These are phyloP conservation scores for Nematostella vectensis DNA, from an alignment of 92 coral and sea anemone genomes.

Conservation along the genomic window DNA sequence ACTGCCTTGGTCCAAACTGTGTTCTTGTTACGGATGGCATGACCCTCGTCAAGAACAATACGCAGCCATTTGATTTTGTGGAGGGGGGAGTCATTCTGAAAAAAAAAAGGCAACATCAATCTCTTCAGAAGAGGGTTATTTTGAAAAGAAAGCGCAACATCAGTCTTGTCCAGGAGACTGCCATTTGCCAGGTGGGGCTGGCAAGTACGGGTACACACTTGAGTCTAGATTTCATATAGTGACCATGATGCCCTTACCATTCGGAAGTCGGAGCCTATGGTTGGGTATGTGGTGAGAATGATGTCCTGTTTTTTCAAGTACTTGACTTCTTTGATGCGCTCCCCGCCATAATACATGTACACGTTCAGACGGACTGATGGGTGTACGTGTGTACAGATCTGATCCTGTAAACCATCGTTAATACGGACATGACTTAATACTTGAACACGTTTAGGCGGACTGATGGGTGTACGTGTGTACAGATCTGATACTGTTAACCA, in stretches of 20 bases:
- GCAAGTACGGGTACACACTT: too few relatives aligned
- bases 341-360: conserved; percentile 74
- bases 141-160: too few relatives aligned
- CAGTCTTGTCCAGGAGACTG: too few relatives aligned
- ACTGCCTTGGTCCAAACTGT: conserved; percentile 52
- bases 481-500: conserved; percentile 50
- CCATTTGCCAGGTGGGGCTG: too few relatives aligned
- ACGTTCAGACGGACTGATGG: conserved; percentile 50
- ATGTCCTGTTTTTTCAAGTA: conserved; percentile 66
- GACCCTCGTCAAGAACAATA: conserved; percentile 74
- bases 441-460: conserved; percentile 56
- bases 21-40: conserved; percentile 60
- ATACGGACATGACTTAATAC: conserved; percentile 78
- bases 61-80: conserved; percentile 81
- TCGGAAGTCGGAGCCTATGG: conserved; percentile 58
- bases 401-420: conserved; percentile 47
- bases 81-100: conserved; percentile 59
- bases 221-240: too few relatives aligned
- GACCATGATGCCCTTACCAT: conserved; percentile 21
- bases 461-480: conserved; percentile 59
- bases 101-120: neutral
- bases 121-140: neutral
- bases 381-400: conserved; percentile 69
- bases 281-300: conserved; percentile 64
- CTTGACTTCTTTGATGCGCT: conserved; percentile 63